A percentile compares a stretch with the other conserved stretches of the same genome.
These are phyloP conservation scores for Venturia canescens DNA, from an alignment of 1,140 invertebrate species.

Conservation along the genomic window DNA sequence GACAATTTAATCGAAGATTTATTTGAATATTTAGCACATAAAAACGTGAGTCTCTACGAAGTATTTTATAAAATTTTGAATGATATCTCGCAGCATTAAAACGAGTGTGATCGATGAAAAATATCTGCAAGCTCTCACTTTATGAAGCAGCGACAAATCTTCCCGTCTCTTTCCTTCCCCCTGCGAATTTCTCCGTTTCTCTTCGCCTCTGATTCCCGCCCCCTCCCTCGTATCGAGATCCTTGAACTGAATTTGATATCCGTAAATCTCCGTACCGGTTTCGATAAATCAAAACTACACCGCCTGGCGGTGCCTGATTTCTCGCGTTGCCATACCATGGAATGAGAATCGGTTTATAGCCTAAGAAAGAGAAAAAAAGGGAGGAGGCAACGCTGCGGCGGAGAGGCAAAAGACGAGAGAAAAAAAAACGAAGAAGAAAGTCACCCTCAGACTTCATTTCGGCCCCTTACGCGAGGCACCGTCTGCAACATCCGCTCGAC, in stretches of 20 bases:
- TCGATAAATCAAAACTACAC: conserved; percentile 76
- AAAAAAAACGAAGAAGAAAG: conserved; percentile 54
- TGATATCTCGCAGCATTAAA: too few species aligned
- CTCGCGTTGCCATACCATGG: conserved; percentile 41
- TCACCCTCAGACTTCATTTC: conserved; percentile 36
- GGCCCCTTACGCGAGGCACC: conserved; percentile 40
- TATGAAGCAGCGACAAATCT: background rate
- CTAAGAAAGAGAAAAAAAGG: conserved; percentile 52
- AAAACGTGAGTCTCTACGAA: too few species aligned
- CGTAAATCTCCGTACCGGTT: conserved; percentile 75
- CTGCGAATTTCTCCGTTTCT: background rate
- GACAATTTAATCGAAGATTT: too few species aligned
- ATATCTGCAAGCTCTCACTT: background rate
- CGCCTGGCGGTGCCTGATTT: conserved; percentile 46
- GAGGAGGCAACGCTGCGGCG: conserved; percentile 22
- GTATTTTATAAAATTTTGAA: too few species aligned
- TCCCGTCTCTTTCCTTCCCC: background rate
- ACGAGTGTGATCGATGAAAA: background rate
- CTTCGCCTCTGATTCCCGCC: background rate
- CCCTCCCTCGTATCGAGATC: conserved; percentile 37
- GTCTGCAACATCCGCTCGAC: conserved; percentile 65
- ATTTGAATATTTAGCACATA: too few species aligned
- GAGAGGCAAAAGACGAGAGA: conserved; percentile 32
- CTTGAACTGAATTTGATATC: conserved; percentile 76
- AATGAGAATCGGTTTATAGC: conserved; percentile 40